Evolutionary conservation across 2,113 vertebrate genomes (phyloP).

Genomic region (Chaetura pelagica): DNA sequence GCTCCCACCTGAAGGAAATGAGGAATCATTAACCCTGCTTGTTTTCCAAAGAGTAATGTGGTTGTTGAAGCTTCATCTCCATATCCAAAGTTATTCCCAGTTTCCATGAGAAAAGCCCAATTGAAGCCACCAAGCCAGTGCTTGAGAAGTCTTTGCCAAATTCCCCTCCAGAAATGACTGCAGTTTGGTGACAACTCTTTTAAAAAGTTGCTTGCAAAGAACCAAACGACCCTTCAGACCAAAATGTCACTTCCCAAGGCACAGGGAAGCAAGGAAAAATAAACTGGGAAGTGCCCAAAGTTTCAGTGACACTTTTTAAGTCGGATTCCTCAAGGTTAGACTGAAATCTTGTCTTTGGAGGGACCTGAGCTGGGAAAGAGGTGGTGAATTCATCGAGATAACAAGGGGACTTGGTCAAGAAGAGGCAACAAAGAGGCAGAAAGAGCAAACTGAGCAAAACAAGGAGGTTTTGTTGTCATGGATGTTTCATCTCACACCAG

Average conservation of each 20-base stretch:
- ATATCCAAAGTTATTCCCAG: neutral
- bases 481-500: neutral
- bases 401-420: rapidly evolving
- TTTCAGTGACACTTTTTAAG: rapidly evolving
- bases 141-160: neutral
- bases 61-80: neutral
- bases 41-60: neutral
- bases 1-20: neutral
- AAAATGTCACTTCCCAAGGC: neutral
- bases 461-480: neutral
- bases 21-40: neutral
- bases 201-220: neutral
- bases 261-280: rapidly evolving
- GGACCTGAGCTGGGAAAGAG: neutral
- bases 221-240: neutral
- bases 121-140: neutral
- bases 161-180: neutral
- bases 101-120: neutral
- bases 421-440: no score
- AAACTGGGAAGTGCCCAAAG: neutral
- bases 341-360: rapidly evolving
- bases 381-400: rapidly evolving
- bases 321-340: rapidly evolving
- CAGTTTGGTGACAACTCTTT: neutral
- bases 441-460: neutral